These are phyloP conservation scores for Sebastes oblongus DNA, from an alignment of 2,797 vertebrate genomes.

Conservation along the genomic window DNA sequence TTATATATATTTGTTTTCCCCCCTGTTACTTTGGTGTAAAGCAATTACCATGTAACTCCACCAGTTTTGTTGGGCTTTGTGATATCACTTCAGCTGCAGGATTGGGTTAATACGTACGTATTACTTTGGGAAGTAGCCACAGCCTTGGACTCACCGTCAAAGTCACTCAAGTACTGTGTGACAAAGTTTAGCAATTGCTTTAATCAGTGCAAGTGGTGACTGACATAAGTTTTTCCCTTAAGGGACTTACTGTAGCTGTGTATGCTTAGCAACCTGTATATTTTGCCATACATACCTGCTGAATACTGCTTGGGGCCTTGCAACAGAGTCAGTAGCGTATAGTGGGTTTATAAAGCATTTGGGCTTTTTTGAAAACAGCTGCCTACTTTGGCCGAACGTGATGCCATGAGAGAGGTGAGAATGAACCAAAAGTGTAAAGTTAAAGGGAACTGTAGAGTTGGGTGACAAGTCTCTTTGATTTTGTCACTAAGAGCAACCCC, in stretches of 20 bases:
- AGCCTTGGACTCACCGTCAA: not conserved
- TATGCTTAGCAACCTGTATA: not conserved
- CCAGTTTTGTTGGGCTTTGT: not conserved
- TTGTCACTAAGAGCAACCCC: not conserved
- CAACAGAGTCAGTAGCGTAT: not conserved
- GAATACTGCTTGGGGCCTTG: not conserved
- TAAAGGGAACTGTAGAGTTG: not conserved
- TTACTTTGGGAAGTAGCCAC: not conserved
- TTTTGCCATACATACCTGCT: not conserved
- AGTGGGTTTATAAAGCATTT: not conserved
- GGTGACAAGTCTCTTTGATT: not conserved
- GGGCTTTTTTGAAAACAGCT: not conserved
- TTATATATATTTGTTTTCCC: not conserved
- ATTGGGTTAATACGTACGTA: not conserved
- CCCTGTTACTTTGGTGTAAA: not conserved
- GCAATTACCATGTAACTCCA: not conserved
- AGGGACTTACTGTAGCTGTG: not conserved
- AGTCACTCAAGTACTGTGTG: not conserved
- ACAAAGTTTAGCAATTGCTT: not conserved
- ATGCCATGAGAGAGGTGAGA: not conserved
- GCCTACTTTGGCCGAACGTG: not conserved
- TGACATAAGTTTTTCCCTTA: not conserved
- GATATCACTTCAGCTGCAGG: not conserved
- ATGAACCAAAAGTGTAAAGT: not conserved
- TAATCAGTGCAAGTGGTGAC: not conserved